These are phyloP conservation scores for Heteractis magnifica DNA, from an alignment of 92 coral and sea anemone species.

Conservation along the genomic window DNA sequence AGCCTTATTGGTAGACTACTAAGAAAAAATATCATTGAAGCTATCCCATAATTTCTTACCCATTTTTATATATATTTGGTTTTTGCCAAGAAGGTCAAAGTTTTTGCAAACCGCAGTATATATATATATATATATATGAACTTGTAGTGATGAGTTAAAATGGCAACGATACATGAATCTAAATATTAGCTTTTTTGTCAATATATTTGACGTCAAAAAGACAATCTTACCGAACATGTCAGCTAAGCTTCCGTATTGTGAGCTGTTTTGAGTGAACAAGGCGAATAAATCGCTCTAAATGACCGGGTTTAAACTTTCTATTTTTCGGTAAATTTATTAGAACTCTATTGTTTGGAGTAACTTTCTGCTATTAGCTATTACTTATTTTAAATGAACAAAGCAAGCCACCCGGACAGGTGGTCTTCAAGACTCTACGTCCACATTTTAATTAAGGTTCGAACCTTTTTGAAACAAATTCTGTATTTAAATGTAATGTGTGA, in stretches of 20 bases:
- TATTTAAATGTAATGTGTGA: neutral
- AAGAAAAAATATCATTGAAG: no score
- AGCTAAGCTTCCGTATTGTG: neutral
- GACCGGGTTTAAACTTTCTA: neutral
- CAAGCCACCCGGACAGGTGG: neutral
- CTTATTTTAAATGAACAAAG: neutral
- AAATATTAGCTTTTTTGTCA: conserved; percentile 11
- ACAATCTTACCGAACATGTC: neutral
- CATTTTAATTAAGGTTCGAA: neutral
- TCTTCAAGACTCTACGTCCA: neutral
- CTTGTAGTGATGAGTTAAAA: neutral
- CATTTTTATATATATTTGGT: no score
- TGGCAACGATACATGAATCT: neutral
- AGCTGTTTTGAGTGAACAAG: neutral
- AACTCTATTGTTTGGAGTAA: neutral
- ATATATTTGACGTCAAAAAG: neutral
- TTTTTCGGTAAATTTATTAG: neutral
- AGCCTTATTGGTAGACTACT: no score
- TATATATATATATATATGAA: neutral
- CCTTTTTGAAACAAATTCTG: neutral
- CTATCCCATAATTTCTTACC: no score
- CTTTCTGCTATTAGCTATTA: neutral
- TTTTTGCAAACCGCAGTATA: no score
- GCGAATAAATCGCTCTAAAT: neutral
- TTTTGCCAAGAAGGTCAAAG: no score